Base-by-base conservation (phyloP, 2,797 vertebrate species). In the Adelosebastes latens region DNA sequence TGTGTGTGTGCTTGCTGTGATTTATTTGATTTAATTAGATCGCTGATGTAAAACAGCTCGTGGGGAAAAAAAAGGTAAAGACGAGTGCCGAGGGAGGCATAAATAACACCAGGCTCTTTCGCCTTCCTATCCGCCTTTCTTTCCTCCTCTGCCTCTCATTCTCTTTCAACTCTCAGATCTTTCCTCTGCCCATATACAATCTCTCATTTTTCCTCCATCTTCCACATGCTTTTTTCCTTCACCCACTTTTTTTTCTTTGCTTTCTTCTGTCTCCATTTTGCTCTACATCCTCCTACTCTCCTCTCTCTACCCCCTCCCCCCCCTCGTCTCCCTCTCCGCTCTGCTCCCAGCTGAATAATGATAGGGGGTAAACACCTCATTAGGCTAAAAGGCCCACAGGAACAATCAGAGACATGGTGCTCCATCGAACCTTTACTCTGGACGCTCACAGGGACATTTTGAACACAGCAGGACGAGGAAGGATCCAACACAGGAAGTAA, bases 1-100 rank as follows among this genome's bases (percentile, higher is more conserved):
- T 20, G 25, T 49, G 67, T 70, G 32, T 13, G 53, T 27, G 67
- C 4, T 67, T 58, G 32, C 90, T 86, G 93, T 94, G 64, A 97
- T 96, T 96, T 97, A 97, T 97, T 96, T 95, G 94, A 95, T 97
- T 98, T 98, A 97, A 97, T 98, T 98, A 98, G 97, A 97, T 93
- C 95, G 95, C 95, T 94, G 95, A 97, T 96, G 96, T 97, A 97
- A 97, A 97, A 96, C 94, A 95, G 94, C 96, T 95, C 93, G 92
- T 93, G 91, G 96, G 96, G 96, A 95, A 95, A 95, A 88, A 96
- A 93, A 96, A 96, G 95, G 92, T 96, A 94, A 96, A 95, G 96
- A 96, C 93, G 87, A 93, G 95, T 94, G 92, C 95, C 95, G 81
- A 94, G 90, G 87, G 92, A 94, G 88, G 89, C 93, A 97, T 98